Conservation (phyloP, 2,888 invertebrate species). For the Pocota personata region DNA sequence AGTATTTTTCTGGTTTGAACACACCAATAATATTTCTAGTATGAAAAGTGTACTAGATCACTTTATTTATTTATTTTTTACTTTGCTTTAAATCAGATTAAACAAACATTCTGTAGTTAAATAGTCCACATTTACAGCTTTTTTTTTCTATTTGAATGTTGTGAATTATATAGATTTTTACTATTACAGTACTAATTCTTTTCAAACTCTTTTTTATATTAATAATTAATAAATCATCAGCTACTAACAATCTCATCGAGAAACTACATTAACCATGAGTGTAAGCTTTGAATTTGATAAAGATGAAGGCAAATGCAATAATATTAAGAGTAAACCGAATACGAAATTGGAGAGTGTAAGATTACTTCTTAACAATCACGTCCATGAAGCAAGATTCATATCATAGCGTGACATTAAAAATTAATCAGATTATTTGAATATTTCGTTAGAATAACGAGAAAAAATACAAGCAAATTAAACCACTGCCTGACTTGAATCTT, state of each 20-base stretch:
- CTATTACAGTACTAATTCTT: neutral
- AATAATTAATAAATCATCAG: neutral
- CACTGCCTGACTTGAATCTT: constrained; percentile 34
- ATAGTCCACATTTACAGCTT: no score
- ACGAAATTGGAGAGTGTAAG: constrained; percentile 51
- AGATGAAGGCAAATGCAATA: neutral
- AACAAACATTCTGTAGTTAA: no score
- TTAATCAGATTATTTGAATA: constrained; percentile 2
- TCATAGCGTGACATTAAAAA: neutral
- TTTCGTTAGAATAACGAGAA: neutral
- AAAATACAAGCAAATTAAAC: neutral
- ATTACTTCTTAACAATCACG: constrained; percentile 3
- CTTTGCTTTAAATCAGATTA: no score
- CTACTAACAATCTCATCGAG: constrained; percentile 6
- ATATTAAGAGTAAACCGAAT: neutral
- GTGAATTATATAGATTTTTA: neutral
- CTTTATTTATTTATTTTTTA: no score
- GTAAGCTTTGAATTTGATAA: constrained; percentile 30
- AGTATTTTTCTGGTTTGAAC: no score
- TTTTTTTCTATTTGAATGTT: no score
- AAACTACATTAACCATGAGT: constrained; percentile 33
- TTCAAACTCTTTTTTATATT: neutral
- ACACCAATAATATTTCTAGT: no score
- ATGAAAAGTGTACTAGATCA: no score
- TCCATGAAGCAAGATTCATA: constrained; percentile 40